Evolutionary conservation across 1,140 invertebrate species (phyloP).

Genomic region (Hylyphantes graminicola): DNA sequence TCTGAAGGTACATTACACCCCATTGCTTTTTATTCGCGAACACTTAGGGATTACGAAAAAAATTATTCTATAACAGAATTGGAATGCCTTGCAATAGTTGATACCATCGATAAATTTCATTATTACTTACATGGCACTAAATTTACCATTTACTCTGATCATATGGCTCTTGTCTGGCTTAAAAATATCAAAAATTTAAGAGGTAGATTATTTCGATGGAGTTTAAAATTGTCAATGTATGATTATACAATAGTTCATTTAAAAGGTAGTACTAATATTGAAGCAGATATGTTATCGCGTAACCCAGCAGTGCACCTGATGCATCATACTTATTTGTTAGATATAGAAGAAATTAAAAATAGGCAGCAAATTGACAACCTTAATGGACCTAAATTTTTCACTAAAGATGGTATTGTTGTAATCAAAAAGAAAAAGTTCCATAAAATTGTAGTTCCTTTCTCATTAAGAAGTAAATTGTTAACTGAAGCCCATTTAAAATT

Average conservation of each 20-base stretch:
- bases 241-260: neutral
- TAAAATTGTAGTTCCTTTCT: neutral
- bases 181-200: conserved; percentile 7
- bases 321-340: neutral
- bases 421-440: neutral
- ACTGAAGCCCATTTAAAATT: too few species aligned
- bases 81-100: conserved; percentile 68
- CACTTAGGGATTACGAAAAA: conserved; percentile 67
- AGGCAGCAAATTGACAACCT: neutral
- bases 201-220: neutral
- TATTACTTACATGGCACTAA: neutral
- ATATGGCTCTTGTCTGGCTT: neutral
- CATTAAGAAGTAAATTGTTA: neutral
- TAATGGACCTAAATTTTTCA: neutral
- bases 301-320: neutral
- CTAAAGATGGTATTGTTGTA: neutral
- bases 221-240: neutral
- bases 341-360: neutral
- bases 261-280: neutral
- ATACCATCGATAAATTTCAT: neutral
- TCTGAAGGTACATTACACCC: conserved; percentile 63
- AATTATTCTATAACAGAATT: conserved; percentile 72
- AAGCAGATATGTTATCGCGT: neutral
- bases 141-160: neutral
- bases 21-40: conserved; percentile 68